phyloP scores from a whole-genome alignment of 1,140 invertebrate genomes.

The Stegodyphus dumicola region DNA sequence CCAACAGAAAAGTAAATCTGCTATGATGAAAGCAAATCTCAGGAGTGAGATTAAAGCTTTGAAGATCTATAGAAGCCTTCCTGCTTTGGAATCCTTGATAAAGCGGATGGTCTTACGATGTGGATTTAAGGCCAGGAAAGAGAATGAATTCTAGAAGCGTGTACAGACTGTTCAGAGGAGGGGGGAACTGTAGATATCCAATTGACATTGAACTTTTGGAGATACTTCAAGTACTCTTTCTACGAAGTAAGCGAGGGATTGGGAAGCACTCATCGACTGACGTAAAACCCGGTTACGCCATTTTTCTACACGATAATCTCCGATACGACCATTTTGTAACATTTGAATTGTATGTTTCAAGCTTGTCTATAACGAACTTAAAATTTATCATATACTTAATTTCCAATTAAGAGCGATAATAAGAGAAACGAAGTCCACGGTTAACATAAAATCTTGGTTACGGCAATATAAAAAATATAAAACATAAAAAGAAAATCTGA shows the following conservation, averaged over 20 bases:
- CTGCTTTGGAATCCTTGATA: slow-evolving; percentile 44
- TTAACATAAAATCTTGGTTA: no score
- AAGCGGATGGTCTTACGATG: slow-evolving; percentile 30
- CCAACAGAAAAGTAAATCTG: slow-evolving; percentile 52
- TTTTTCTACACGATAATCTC: background rate
- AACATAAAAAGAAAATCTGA: no score
- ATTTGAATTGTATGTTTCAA: no score
- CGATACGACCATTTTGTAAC: no score
- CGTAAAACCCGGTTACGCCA: background rate
- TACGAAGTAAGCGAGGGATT: background rate
- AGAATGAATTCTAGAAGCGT: slow-evolving; percentile 27
- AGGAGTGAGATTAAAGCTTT: slow-evolving; percentile 57
- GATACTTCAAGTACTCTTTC: background rate
- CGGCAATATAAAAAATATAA: no score
- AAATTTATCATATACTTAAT: no score
- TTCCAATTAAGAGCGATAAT: no score
- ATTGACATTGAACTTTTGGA: slow-evolving; percentile 48
- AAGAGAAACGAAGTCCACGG: no score
- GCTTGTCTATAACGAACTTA: no score
- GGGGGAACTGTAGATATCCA: slow-evolving; percentile 6
- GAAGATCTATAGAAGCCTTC: slow-evolving; percentile 49
- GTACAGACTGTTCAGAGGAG: background rate
- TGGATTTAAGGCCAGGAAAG: slow-evolving; percentile 43
- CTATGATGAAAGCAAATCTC: slow-evolving; percentile 58
- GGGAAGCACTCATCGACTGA: background rate